A percentile compares a stretch with the other conserved stretches of the same genome.
phyloP scores from a whole-genome alignment of 2,888 invertebrate species.

The Spilosoma lubricipeda region DNA sequence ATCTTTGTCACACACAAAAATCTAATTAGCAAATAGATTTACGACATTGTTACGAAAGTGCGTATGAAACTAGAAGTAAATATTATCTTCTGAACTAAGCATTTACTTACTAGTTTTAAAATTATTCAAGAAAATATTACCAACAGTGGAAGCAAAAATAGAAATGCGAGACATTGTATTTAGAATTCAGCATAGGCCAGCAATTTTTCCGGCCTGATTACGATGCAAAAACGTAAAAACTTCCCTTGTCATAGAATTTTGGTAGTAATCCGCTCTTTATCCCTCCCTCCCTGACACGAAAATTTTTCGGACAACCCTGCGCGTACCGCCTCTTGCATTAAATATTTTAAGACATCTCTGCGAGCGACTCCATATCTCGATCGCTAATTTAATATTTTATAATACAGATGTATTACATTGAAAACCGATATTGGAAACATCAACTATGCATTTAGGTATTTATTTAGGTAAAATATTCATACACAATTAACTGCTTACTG shows the following conservation, averaged over 20 bases:
- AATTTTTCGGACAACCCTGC: not conserved
- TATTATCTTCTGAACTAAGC: too few relatives aligned
- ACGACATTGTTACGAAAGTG: too few relatives aligned
- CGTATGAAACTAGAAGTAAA: too few relatives aligned
- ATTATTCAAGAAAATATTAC: not conserved
- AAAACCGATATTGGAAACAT: not conserved
- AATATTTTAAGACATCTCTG: slow-evolving; percentile 7
- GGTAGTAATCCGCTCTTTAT: slow-evolving; percentile 16
- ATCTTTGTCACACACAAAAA: too few relatives aligned
- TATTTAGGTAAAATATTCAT: not conserved
- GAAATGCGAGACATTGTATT: not conserved
- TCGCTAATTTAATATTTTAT: slow-evolving; percentile 5
- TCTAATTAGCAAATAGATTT: too few relatives aligned
- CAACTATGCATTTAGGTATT: not conserved
- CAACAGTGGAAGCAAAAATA: not conserved
- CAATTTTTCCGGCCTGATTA: slow-evolving; percentile 31
- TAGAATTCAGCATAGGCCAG: slow-evolving; percentile 4
- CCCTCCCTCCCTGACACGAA: not conserved
- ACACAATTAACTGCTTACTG: not conserved
- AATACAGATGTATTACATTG: not conserved
- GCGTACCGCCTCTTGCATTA: slow-evolving; percentile 1
- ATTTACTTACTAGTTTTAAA: not conserved
- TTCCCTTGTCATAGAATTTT: slow-evolving; percentile 25
- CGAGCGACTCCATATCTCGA: not conserved
- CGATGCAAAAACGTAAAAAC: slow-evolving; percentile 35